A percentile compares a stretch with the other conserved stretches of the same genome.
Evolutionary conservation across 2,113 vertebrate genomes (phyloP).

Genomic region (Corydoras sp.): DNA sequence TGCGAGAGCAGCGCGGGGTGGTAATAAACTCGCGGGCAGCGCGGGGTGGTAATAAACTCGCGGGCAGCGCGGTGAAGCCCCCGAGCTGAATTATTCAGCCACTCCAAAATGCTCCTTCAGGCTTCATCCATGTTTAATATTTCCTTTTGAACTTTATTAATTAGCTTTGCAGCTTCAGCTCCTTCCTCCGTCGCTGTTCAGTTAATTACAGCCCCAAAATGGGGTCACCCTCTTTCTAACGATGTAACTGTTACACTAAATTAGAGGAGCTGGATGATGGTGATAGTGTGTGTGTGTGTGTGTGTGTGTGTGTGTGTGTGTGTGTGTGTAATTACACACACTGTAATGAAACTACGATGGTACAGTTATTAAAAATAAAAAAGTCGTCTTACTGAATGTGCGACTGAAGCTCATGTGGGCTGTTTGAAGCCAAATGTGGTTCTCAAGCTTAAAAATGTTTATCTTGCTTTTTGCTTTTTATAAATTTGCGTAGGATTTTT

Average conservation of each 20-base stretch:
- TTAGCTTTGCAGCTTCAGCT: constrained; percentile 66
- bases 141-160: constrained; percentile 73
- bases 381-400: not conserved
- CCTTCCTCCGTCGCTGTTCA: constrained; percentile 44
- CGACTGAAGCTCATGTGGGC: too few species aligned
- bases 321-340: not conserved
- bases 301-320: not conserved
- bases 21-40: constrained; percentile 58
- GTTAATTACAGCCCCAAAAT: constrained; percentile 37
- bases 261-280: not conserved
- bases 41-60: constrained; percentile 47
- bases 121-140: constrained; percentile 71
- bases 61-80: constrained; percentile 59
- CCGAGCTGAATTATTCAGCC: constrained; percentile 66
- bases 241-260: not conserved
- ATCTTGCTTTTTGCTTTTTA: too few species aligned
- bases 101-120: constrained; percentile 69
- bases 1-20: too few species aligned
- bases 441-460: too few species aligned
- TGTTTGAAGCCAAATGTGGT: too few species aligned
- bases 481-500: too few species aligned
- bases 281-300: not conserved
- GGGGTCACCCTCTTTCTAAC: constrained; percentile 15
- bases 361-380: not conserved
- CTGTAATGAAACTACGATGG: not conserved